A percentile compares a stretch with the other conserved stretches of the same genome.
Conservation (phyloP, 2,797 vertebrate genomes). For the Acipenser oxyrinchus region DNA sequence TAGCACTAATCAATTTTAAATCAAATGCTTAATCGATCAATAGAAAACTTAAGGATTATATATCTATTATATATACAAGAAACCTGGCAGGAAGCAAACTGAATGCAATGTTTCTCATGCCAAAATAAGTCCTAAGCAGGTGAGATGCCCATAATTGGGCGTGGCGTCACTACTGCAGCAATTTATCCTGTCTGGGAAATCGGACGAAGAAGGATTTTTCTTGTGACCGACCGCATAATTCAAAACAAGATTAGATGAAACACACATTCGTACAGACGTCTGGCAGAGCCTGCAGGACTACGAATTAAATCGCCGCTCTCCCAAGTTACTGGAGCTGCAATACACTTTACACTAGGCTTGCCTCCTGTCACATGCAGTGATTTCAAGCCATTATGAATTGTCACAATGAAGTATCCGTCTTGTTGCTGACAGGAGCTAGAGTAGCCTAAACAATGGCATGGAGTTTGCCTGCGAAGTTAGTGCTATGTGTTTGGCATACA, state of each 20-base stretch:
- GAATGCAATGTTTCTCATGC: too few relatives aligned
- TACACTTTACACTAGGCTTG: slow-evolving; percentile 12
- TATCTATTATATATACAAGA: too few relatives aligned
- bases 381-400: slow-evolving; percentile 19
- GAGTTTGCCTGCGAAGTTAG: too few relatives aligned
- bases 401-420: slow-evolving; percentile 16
- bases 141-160: too few relatives aligned
- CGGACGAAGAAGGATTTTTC: slow-evolving; percentile 10
- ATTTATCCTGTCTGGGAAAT: slow-evolving; percentile 10
- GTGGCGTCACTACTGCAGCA: slow-evolving; percentile 5
- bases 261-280: not conserved
- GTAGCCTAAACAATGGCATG: not conserved
- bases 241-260: slow-evolving; percentile 18
- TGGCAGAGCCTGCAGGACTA: not conserved
- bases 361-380: slow-evolving; percentile 19
- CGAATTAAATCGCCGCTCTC: not conserved
- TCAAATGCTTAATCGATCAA: too few relatives aligned
- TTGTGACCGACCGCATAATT: slow-evolving; percentile 14
- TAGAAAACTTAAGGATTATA: too few relatives aligned
- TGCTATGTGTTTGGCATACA: too few relatives aligned
- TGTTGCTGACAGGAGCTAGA: slow-evolving; percentile 7
- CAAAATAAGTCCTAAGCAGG: too few relatives aligned
- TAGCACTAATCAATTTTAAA: too few relatives aligned
- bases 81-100: too few relatives aligned
- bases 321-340: not conserved